These are phyloP conservation scores for Augiades crinisus DNA, from an alignment of 2,888 invertebrate species.

Conservation along the genomic window DNA sequence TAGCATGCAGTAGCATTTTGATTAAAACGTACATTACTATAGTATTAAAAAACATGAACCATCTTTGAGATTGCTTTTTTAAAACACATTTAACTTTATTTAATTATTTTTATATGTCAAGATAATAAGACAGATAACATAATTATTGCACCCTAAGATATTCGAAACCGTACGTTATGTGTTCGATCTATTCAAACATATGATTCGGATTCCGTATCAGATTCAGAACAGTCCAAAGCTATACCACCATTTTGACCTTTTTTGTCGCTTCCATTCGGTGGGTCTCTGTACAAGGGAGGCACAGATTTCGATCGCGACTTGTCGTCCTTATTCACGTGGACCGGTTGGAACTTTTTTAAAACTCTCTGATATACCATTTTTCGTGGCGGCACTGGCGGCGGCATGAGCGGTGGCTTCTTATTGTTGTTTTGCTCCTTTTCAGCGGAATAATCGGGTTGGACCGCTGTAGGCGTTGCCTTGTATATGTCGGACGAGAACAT, in stretches of 20 bases:
- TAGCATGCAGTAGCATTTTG: conserved; percentile 22
- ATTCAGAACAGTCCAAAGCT: conserved; percentile 71
- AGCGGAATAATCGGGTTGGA: conserved; percentile 61
- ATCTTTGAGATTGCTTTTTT: conserved; percentile 9
- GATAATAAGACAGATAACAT: neutral
- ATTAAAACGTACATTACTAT: conserved; percentile 22
- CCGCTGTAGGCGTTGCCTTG: conserved; percentile 74
- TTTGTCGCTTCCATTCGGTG: conserved; percentile 59
- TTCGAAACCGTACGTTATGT: conserved; percentile 23
- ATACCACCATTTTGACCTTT: conserved; percentile 59
- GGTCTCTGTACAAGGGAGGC: conserved; percentile 69
- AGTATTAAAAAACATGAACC: neutral
- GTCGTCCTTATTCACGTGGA: conserved; percentile 83
- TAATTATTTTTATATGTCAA: neutral
- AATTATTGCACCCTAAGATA: conserved; percentile 32
- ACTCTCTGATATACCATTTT: conserved; percentile 74
- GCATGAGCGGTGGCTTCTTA: conserved; percentile 76
- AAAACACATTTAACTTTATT: conserved; percentile 7
- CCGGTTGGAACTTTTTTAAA: conserved; percentile 83
- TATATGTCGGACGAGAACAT: conserved; percentile 72
- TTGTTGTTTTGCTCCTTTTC: conserved; percentile 59
- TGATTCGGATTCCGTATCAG: conserved; percentile 77
- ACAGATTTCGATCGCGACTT: conserved; percentile 74
- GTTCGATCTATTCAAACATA: conserved; percentile 54
- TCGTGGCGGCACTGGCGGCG: conserved; percentile 82